Percentiles rank a stretch among this genome's conserved stretches.
Evolutionary conservation across 2,797 vertebrate genomes (phyloP).

Genomic region (Phyllotis vaccarum): DNA sequence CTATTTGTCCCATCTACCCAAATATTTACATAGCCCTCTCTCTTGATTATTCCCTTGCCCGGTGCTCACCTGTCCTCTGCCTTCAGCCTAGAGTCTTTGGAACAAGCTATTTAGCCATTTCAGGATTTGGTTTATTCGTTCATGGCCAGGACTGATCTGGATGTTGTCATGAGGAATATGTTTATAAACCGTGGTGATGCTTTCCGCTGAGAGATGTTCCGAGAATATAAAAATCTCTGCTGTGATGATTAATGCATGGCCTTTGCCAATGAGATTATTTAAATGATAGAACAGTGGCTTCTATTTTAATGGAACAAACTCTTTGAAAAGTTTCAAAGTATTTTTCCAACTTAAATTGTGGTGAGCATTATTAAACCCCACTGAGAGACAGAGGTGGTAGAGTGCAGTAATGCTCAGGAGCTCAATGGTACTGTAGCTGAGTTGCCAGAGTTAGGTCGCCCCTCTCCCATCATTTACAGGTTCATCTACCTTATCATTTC

Average conservation of each 20-base stretch:
- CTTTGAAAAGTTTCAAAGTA: slow-evolving; percentile 63
- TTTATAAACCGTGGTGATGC: slow-evolving; percentile 71
- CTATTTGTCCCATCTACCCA: slow-evolving; percentile 57
- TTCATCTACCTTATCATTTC: neutral
- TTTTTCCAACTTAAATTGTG: neutral
- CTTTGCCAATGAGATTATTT: slow-evolving; percentile 75
- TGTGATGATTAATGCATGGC: slow-evolving; percentile 66
- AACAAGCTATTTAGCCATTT: slow-evolving; percentile 37
- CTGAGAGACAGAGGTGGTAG: slow-evolving; percentile 13
- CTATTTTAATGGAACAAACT: slow-evolving; percentile 63
- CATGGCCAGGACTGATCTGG: slow-evolving; percentile 50
- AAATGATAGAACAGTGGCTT: slow-evolving; percentile 70
- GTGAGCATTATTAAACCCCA: slow-evolving; percentile 57
- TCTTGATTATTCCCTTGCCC: neutral
- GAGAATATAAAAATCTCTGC: slow-evolving; percentile 72
- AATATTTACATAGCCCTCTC: slow-evolving; percentile 60
- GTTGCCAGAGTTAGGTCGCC: neutral
- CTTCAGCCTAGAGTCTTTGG: neutral
- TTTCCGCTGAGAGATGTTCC: slow-evolving; percentile 67
- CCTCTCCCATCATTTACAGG: neutral
- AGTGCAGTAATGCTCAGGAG: neutral
- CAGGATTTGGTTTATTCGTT: slow-evolving; percentile 61
- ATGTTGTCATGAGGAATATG: slow-evolving; percentile 63
- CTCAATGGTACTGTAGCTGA: neutral
- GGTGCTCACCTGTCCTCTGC: slow-evolving; percentile 28